phyloP scores from a whole-genome alignment of 2,113 vertebrate genomes.

The Pongo pygmaeus region DNA sequence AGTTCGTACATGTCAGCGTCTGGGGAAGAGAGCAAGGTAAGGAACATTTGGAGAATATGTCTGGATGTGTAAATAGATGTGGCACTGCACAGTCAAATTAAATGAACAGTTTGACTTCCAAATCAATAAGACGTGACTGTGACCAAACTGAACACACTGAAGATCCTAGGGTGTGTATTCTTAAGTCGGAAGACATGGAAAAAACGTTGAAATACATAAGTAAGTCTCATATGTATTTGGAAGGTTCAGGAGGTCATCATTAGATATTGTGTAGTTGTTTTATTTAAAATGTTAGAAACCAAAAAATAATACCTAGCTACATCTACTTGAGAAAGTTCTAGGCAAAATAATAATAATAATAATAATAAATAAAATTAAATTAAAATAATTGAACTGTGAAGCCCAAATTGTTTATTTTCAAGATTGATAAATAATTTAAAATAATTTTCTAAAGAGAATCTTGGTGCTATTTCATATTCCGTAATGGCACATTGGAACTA shows the following conservation, averaged over 20 bases:
- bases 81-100: not conserved
- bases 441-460: not conserved
- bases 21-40: no score
- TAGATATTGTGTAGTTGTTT: not conserved
- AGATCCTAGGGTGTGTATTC: not conserved
- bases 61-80: not conserved
- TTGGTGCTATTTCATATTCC: not conserved
- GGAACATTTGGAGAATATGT: not conserved
- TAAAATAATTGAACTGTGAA: not conserved
- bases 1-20: not conserved
- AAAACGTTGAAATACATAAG: no score
- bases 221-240: no score
- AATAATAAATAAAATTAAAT: not conserved
- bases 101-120: not conserved
- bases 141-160: not conserved
- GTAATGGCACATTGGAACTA: not conserved
- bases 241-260: not conserved
- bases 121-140: not conserved
- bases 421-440: not conserved
- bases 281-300: not conserved
- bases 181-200: not conserved
- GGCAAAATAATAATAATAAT: no score
- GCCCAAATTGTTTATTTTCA: not conserved
- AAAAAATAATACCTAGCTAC: not conserved
- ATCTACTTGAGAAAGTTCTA: not conserved